phyloP scores from a whole-genome alignment of 2,888 invertebrate genomes.

The Phragmatobia fuliginosa region DNA sequence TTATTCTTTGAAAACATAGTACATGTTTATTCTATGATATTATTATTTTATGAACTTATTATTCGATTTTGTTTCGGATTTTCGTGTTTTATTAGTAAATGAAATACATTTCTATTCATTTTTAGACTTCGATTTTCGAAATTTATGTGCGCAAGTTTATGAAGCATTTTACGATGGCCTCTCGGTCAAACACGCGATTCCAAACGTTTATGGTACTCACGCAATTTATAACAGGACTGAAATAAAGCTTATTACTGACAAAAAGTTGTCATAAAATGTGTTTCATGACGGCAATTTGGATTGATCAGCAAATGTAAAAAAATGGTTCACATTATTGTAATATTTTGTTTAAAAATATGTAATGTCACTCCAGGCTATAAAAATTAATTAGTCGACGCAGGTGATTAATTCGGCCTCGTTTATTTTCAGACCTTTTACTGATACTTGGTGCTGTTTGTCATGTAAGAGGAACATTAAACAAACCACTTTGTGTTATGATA shows the following conservation, averaged over 20 bases:
- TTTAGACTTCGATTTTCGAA: conserved; percentile 74
- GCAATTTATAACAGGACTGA: conserved; percentile 73
- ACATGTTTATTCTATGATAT: conserved; percentile 45
- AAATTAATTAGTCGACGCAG: background rate
- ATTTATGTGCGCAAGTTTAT: conserved; percentile 78
- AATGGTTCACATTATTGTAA: background rate
- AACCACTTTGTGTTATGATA: conserved; percentile 76
- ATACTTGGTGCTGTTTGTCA: conserved; percentile 59
- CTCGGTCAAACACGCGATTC: conserved; percentile 82
- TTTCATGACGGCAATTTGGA: conserved; percentile 12
- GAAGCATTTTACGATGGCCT: conserved; percentile 80
- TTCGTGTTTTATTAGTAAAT: conserved; percentile 35
- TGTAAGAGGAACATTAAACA: conserved; percentile 69
- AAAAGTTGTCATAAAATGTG: conserved; percentile 33
- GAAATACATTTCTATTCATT: conserved; percentile 62
- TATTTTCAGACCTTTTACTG: conserved; percentile 46
- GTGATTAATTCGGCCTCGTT: conserved; percentile 17
- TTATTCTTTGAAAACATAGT: conserved; percentile 55
- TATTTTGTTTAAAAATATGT: background rate
- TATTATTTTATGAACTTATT: conserved; percentile 41
- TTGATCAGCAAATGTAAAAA: conserved; percentile 5
- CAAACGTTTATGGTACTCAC: conserved; percentile 74
- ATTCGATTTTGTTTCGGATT: conserved; percentile 28
- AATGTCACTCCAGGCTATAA: no score
- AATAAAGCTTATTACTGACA: conserved; percentile 65